These are phyloP conservation scores for Pardalotus punctatus DNA, from an alignment of 2,113 vertebrate genomes.

Conservation along the genomic window DNA sequence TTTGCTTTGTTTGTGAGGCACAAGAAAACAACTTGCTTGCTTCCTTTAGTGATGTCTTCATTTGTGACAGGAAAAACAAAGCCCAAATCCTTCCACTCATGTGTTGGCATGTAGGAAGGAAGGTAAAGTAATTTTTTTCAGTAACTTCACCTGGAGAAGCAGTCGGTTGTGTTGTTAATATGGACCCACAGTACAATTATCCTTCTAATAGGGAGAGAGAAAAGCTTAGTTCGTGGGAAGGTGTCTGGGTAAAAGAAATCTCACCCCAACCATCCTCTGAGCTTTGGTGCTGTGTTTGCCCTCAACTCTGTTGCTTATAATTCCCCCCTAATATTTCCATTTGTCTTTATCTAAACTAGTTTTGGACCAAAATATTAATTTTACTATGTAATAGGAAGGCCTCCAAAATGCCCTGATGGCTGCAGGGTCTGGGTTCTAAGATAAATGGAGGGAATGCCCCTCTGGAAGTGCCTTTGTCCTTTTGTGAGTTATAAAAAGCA, in stretches of 20 bases:
- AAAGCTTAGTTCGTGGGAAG: background rate
- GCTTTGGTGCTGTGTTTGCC: background rate
- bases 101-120: background rate
- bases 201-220: background rate
- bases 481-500: background rate
- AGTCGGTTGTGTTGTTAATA: background rate
- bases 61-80: background rate
- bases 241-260: background rate
- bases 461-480: background rate
- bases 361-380: background rate
- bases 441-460: background rate
- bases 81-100: background rate
- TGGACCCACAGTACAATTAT: fast-evolving
- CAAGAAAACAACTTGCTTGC: background rate
- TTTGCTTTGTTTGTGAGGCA: background rate
- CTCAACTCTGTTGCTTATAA: background rate
- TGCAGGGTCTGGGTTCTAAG: background rate
- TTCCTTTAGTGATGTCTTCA: background rate
- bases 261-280: background rate
- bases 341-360: background rate
- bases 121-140: background rate
- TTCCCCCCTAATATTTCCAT: background rate
- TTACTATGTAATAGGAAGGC: background rate
- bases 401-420: background rate
- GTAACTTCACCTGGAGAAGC: background rate